A percentile compares a stretch with the other conserved stretches of the same genome.
Conservation (phyloP, 2,797 vertebrate genomes). For the Acridotheres tristis region DNA sequence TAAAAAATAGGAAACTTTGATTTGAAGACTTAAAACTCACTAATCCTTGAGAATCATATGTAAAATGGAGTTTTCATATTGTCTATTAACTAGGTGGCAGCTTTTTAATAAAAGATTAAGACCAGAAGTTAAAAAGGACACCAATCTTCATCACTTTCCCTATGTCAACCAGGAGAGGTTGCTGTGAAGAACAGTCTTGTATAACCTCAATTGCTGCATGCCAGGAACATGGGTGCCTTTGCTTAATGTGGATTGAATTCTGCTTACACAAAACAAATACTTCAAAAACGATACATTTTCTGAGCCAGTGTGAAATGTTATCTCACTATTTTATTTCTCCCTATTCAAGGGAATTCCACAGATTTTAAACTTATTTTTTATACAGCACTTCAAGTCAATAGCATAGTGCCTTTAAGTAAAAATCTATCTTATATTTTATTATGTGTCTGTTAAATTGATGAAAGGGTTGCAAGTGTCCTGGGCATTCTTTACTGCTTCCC, state of each 20-base stretch:
- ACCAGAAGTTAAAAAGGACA: background rate
- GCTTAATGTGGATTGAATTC: background rate
- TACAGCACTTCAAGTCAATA: background rate
- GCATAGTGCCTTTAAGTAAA: background rate
- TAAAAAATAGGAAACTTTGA: background rate
- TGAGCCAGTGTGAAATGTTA: background rate
- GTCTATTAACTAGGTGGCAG: background rate
- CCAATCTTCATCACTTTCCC: background rate
- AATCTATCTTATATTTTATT: background rate
- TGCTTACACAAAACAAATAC: background rate
- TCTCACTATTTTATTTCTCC: background rate
- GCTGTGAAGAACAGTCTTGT: background rate
- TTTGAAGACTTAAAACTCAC: background rate
- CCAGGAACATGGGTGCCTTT: background rate
- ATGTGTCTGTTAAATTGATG: background rate
- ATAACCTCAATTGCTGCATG: background rate
- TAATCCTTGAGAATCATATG: background rate
- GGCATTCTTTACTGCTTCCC: background rate
- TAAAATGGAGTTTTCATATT: background rate
- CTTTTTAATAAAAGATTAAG: background rate
- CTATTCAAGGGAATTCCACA: background rate
- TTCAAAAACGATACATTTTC: background rate
- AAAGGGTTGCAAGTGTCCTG: background rate
- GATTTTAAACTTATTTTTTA: background rate
- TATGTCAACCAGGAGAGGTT: background rate